Conservation (phyloP, 1,140 invertebrate species). For the Pseudoatta argentina region DNA sequence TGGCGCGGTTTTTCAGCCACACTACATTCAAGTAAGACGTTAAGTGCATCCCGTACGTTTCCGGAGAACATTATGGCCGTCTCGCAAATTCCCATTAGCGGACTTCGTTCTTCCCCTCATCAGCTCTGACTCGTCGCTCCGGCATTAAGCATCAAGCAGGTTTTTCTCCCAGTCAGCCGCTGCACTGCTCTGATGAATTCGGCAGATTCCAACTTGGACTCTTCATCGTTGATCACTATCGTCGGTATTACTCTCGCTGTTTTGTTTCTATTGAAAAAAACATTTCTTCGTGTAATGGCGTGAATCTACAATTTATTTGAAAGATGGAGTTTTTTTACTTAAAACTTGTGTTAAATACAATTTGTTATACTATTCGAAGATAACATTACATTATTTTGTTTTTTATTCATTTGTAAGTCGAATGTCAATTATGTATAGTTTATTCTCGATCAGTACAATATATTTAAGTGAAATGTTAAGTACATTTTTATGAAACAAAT, state of each 20-base stretch:
- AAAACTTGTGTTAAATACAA: background rate
- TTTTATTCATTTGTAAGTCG: background rate
- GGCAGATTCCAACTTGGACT: conserved; percentile 28
- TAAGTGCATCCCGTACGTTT: conserved; percentile 66
- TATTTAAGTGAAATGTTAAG: conserved; percentile 59
- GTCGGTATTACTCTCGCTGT: conserved; percentile 6
- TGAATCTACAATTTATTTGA: background rate
- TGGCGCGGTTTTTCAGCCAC: conserved; percentile 39
- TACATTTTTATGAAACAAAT: conserved; percentile 26
- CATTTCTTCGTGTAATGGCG: background rate
- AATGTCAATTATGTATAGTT: background rate
- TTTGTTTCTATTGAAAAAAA: background rate
- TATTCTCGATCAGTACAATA: background rate
- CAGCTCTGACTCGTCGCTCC: conserved; percentile 40
- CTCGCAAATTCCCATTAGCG: conserved; percentile 69
- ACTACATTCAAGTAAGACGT: conserved; percentile 65
- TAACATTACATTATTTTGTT: background rate
- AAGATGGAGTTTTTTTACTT: background rate
- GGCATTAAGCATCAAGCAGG: conserved; percentile 24
- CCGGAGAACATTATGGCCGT: conserved; percentile 43
- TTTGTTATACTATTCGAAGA: background rate
- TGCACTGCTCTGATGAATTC: conserved; percentile 3
- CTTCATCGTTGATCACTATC: background rate
- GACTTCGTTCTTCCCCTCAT: conserved; percentile 11
- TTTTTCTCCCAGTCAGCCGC: conserved; percentile 12